Percentiles rank a stretch among this genome's conserved stretches.
These are phyloP conservation scores for Hydractinia symbiolongicarpus DNA, from an alignment of 30 jellyfish, hydroid and myxozoan species.

Conservation along the genomic window DNA sequence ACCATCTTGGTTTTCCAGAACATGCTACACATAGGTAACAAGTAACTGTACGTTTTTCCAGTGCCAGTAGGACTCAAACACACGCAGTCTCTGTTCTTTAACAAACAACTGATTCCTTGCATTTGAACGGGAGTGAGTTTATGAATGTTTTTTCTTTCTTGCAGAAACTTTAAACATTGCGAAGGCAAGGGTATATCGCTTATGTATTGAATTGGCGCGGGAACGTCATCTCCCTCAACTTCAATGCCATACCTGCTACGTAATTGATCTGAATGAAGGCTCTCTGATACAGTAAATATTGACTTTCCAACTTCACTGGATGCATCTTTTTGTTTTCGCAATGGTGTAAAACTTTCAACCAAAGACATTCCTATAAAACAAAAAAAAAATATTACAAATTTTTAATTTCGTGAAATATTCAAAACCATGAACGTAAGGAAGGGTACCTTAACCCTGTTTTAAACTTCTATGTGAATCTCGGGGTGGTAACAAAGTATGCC, in stretches of 20 bases:
- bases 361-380: background rate
- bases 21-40: constrained; percentile 52
- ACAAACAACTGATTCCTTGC: constrained; percentile 70
- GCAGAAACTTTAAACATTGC: constrained; percentile 24
- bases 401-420: background rate
- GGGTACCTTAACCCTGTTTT: no score
- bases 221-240: constrained; percentile 63
- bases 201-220: constrained; percentile 46
- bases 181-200: constrained; percentile 47
- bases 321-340: background rate
- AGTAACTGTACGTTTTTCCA: constrained; percentile 79
- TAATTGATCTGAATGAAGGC: constrained; percentile 29
- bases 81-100: constrained; percentile 58
- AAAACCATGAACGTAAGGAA: no score
- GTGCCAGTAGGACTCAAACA: constrained; percentile 84
- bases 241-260: constrained; percentile 58
- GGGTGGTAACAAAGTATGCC: no score
- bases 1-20: constrained; percentile 7
- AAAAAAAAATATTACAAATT: background rate
- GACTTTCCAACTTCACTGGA: background rate
- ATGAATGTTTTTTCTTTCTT: constrained; percentile 9
- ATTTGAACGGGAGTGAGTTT: constrained; percentile 83
- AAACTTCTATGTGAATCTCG: no score
- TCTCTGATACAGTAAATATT: background rate
- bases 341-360: background rate